A percentile compares a stretch with the other conserved stretches of the same genome.
Conservation (phyloP, 2,888 invertebrate genomes). For the Nysson spinosus region DNA sequence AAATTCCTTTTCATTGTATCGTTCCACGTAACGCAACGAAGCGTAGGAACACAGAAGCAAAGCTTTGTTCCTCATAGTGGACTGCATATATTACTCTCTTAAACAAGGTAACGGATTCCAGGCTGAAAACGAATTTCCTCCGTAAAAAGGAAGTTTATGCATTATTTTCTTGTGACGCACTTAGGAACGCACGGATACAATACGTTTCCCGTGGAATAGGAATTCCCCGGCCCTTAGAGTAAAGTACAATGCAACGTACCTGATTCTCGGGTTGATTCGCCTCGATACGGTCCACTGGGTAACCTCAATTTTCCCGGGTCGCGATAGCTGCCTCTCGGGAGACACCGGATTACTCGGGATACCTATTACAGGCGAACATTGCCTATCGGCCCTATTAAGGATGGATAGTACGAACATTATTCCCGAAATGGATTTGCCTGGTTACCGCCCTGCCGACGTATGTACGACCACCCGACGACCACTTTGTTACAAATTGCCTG, state of each 20-base stretch:
- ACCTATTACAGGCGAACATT: slow-evolving; percentile 53
- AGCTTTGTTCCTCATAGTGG: too few relatives aligned
- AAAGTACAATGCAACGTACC: slow-evolving; percentile 45
- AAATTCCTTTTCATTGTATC: too few relatives aligned
- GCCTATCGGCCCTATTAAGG: slow-evolving; percentile 49
- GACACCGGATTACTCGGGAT: slow-evolving; percentile 54
- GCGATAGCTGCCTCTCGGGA: slow-evolving; percentile 49
- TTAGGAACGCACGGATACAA: background rate
- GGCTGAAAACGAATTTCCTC: background rate
- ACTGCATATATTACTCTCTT: too few relatives aligned
- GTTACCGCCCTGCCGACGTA: background rate
- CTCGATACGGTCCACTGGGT: slow-evolving; percentile 57
- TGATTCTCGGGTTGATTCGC: slow-evolving; percentile 47
- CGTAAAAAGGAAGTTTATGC: background rate
- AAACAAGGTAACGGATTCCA: too few relatives aligned
- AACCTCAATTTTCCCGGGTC: slow-evolving; percentile 64
- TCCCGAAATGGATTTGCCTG: slow-evolving; percentile 50
- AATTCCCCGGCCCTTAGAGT: slow-evolving; percentile 17
- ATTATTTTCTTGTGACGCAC: background rate
- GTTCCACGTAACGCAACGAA: too few relatives aligned
- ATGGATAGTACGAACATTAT: slow-evolving; percentile 50
- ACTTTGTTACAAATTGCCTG: background rate
- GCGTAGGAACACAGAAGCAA: too few relatives aligned
- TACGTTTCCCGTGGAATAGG: slow-evolving; percentile 10
- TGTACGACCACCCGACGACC: background rate